Evolutionary conservation across 2,888 invertebrate genomes (phyloP), one percentile per base, ranked within the genome.

Genomic region (Nasonia oneida): DNA sequence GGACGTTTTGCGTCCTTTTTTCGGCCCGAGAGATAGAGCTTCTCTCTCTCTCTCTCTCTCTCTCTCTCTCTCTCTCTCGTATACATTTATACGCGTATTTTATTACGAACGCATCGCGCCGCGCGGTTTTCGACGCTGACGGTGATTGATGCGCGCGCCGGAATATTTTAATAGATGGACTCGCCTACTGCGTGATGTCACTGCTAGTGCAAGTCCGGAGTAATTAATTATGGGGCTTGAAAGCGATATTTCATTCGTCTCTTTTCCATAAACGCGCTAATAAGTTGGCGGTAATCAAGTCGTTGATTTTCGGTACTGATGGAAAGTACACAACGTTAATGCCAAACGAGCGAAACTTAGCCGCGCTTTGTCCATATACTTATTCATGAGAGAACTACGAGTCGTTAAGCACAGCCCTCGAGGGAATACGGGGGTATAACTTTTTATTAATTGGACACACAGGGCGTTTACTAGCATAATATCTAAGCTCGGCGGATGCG

Each of bases 1-100:
- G 88, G 89, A 89, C 89, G 57, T 61, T 61, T 61, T 61, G 57
- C 57, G n/a, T 61, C 57, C 57, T 61, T 61, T 61, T 61, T 61
- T 61, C 57, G 23, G 53, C 15, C 15, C 53, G 53, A 53, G 50
- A 53, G 37, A 5, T 42, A 42, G 6, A 42, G 12, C 47, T n/a
- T 61, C 57, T 3, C 6, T 57, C n/a, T 8, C n/a, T 61, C 23
- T n/a, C n/a, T 8, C n/a, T 61, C 23, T n/a, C 23, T 61, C 10
- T 12, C 10, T 8, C n/a, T 61, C 23, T n/a, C n/a, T 8, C n/a
- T 61, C 23, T n/a, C 23, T 61, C 10, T 12, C 10, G 3, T 18
- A 18, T 53, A 18, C 3, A 0, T 53, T 5, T 53, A 53, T 53
- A 18, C 18, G 15, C 61, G 57, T 57, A 64, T 64, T n/a, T 64